Evolutionary conservation across 2,888 invertebrate species (phyloP).

Genomic region (Oasisia sp.): DNA sequence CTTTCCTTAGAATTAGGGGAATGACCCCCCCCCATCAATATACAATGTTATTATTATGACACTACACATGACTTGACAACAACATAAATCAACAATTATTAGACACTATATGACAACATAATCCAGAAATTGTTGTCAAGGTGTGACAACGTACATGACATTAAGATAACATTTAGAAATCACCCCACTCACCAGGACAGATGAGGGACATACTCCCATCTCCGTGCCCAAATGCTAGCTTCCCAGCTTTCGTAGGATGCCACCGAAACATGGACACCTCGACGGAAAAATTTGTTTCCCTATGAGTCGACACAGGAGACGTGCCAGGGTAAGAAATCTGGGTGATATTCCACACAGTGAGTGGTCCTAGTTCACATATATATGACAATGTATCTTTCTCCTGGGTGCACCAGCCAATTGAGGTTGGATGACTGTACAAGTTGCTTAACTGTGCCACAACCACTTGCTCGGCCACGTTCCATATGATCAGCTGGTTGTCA

Average conservation of each 20-base stretch:
- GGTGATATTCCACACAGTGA: slow-evolving; percentile 59
- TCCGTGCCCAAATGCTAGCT: slow-evolving; percentile 62
- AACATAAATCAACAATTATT: not conserved
- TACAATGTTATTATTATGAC: not conserved
- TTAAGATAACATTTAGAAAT: not conserved
- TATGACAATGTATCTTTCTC: slow-evolving; percentile 53
- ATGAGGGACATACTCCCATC: slow-evolving; percentile 64
- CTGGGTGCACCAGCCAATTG: slow-evolving; percentile 62
- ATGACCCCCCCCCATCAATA: not conserved
- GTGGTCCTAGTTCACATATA: slow-evolving; percentile 55
- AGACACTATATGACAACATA: not conserved
- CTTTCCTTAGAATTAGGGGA: not conserved
- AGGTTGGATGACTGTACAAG: slow-evolving; percentile 48
- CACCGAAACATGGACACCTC: slow-evolving; percentile 58
- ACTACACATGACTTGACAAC: not conserved
- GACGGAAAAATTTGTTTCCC: slow-evolving; percentile 54
- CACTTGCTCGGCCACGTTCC: slow-evolving; percentile 61
- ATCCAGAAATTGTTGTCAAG: not conserved
- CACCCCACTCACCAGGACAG: slow-evolving; percentile 48
- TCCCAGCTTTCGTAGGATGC: slow-evolving; percentile 58
- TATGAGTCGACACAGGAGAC: slow-evolving; percentile 37
- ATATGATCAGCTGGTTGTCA: slow-evolving; percentile 63
- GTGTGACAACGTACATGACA: not conserved
- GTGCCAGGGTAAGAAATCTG: not conserved
- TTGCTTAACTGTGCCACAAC: slow-evolving; percentile 55